Evolutionary conservation across 1,140 invertebrate species (phyloP), one percentile per base, ranked within the genome.

Genomic region (Trissolcus basalis): DNA sequence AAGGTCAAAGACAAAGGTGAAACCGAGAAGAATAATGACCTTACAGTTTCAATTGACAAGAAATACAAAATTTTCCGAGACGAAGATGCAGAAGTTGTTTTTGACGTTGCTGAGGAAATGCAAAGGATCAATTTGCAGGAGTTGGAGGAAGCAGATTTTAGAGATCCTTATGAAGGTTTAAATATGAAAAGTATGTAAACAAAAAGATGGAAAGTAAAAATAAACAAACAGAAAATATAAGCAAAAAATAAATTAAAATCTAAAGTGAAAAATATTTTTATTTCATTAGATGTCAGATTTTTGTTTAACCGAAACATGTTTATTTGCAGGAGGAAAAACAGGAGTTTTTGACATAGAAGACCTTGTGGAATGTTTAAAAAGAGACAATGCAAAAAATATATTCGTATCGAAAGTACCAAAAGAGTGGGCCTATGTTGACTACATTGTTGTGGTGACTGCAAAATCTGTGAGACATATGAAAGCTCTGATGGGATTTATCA

Each of bases 261-360:
- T 27, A 27, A n/a, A n/a, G n/a, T n/a, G n/a, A n/a, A n/a, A n/a
- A n/a, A n/a, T n/a, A n/a, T n/a, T n/a, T n/a, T n/a, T n/a, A n/a
- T n/a, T n/a, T n/a, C n/a, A n/a, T n/a, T n/a, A n/a, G n/a, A n/a
- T n/a, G n/a, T n/a, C n/a, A n/a, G n/a, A n/a, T n/a, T n/a, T n/a
- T n/a, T n/a, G n/a, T n/a, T n/a, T n/a, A n/a, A n/a, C n/a, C n/a
- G n/a, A 27, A 36, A 68, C 50, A 51, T 43, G n/a, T 77, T 65
- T 15, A 48, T 90, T 89, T 15, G n/a, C 77, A 97, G 95, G 93
- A 81, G 96, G 96, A 0, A 80, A 90, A 59, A 91, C 82, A 71
- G 95, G 95, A 14, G 95, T 97, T 0, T 96, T 93, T 86, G 96
- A 97, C 80, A 91, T 98, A 35, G 93, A 96, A 85, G 95, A 98